phyloP scores from a whole-genome alignment of 2,113 vertebrate genomes.

The Pygoscelis antarcticus region DNA sequence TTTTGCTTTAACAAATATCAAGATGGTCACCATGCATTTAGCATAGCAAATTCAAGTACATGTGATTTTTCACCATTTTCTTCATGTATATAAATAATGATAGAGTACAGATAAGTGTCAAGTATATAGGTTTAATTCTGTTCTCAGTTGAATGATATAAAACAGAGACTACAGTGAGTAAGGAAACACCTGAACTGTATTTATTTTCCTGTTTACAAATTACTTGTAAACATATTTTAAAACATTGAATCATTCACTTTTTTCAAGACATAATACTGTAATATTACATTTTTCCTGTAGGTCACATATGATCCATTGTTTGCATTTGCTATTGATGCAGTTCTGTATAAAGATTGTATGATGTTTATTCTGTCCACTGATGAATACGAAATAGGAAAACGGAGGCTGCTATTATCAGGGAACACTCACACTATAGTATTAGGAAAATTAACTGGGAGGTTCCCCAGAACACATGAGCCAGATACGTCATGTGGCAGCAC shows the following conservation, averaged over 20 bases:
- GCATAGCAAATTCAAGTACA: not conserved
- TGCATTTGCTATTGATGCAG: not conserved
- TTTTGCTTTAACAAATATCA: not conserved
- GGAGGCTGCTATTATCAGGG: not conserved
- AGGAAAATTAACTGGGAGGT: not conserved
- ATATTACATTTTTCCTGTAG: not conserved
- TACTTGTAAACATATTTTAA: not conserved
- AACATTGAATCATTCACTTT: accelerated
- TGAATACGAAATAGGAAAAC: not conserved
- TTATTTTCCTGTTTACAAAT: not conserved
- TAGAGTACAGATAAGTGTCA: not conserved
- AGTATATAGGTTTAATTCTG: not conserved
- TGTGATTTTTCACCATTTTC: not conserved
- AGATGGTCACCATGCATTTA: not conserved
- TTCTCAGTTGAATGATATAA: not conserved
- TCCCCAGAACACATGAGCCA: not conserved
- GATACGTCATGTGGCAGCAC: not conserved
- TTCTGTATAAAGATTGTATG: not conserved
- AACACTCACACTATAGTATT: not conserved
- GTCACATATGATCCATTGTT: not conserved
- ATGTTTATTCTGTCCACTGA: not conserved
- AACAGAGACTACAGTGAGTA: not conserved
- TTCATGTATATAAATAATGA: not conserved
- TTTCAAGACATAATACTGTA: not conserved
- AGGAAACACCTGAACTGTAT: not conserved